Base-by-base conservation (phyloP, 2,797 vertebrate genomes). In the Lycodopsis pacificus region DNA sequence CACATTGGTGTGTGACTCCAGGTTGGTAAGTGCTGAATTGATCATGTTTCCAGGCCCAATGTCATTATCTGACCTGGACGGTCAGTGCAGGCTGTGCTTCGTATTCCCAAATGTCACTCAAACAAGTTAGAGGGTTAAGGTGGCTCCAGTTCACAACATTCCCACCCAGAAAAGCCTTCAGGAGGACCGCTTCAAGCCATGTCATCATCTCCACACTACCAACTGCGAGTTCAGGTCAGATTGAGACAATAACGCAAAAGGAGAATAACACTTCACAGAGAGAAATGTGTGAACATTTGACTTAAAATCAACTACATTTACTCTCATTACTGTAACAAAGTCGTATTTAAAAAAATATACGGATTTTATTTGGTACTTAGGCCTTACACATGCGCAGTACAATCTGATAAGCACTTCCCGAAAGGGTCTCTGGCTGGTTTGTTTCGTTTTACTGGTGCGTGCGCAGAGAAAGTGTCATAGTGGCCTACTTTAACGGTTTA, bases 61-160 rank as follows among this genome's bases (percentile, higher is more conserved):
- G 14, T 42, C n/a, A 56, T 68, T 22, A 67, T 70, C 83, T 70
- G 65, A 58, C 34, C 65, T 46, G 62, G 36, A 53, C 57, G 63
- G 42, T 80, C 42, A 15, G 7, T 64, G 22, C 19, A 58, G 32
- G 32, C 32, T 63, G 40, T 4, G 40, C 56, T 51, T 64, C 42
- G 46, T n/a, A 4, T 73, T 73, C 49, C 30, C 38, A 73, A 36
- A 72, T 76, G 80, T 73, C 73, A 40, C 30, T 83, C 69, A 79
- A 25, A 63, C 57, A 69, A 76, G 82, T 62, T 48, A 25, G 30
- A 49, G n/a, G 19, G 42, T 80, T 49, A 49, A 70, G 4, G 8
- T 51, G 63, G 53, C 76, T 82, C 69, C 76, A 62, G 56, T 59
- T 71, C 34, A 30, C 53, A 70, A 36, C 67, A 7, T 42, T 17